Evolutionary conservation across 2,113 vertebrate species (phyloP).

Genomic region (Gambusia holbrooki): DNA sequence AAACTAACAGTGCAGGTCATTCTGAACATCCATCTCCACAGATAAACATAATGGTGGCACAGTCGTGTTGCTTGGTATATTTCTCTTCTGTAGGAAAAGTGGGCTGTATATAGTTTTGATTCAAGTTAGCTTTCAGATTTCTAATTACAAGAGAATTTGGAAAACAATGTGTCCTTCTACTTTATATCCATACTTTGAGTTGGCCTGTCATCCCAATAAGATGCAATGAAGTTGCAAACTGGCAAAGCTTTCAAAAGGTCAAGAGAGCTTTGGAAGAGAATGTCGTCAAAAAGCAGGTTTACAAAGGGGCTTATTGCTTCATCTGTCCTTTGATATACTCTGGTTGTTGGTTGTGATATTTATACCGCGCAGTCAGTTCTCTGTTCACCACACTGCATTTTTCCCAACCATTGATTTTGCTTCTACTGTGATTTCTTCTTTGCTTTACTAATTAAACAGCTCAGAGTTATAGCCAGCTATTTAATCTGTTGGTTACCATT

Average conservation of each 20-base stretch:
- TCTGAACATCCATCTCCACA: no score
- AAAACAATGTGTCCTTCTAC: no score
- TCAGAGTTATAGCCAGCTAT: slow-evolving; percentile 39
- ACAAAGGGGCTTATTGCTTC: slow-evolving; percentile 17
- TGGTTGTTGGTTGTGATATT: slow-evolving; percentile 6
- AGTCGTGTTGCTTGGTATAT: no score
- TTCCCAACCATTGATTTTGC: slow-evolving; percentile 62
- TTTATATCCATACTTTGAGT: no score
- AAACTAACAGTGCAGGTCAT: no score
- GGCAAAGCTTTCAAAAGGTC: not conserved
- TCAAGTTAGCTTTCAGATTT: not conserved
- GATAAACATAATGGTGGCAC: no score
- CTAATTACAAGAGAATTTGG: no score
- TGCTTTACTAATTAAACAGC: slow-evolving; percentile 72
- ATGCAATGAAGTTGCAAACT: not conserved
- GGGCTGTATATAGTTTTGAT: not conserved
- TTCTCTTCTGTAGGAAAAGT: not conserved
- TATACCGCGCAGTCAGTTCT: slow-evolving; percentile 7
- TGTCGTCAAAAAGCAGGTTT: not conserved
- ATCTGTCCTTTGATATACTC: slow-evolving; percentile 13
- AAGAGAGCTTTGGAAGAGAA: not conserved
- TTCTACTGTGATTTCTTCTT: slow-evolving; percentile 70
- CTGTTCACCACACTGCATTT: slow-evolving; percentile 29
- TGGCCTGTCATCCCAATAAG: not conserved
- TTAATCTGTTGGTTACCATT: slow-evolving; percentile 64